Percentiles rank a stretch among this genome's conserved stretches.
Conservation (phyloP, 2,797 vertebrate species). For the Denticeps clupeoides region DNA sequence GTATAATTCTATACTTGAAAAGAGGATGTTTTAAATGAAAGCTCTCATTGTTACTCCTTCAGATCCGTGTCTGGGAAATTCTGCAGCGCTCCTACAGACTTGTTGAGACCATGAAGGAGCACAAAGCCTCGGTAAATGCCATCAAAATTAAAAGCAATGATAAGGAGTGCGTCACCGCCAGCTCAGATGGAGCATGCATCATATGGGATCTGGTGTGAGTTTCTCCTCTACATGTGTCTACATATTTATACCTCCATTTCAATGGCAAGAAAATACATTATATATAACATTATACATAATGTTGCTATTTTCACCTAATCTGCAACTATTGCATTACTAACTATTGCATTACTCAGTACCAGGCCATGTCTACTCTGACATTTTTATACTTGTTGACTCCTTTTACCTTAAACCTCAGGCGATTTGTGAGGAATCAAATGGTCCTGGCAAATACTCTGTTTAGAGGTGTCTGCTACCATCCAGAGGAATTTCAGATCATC, state of each 20-base stretch:
- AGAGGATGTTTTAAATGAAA: too few species aligned
- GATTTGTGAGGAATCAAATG: constrained; percentile 68
- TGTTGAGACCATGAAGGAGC: constrained; percentile 66
- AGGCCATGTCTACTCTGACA: too few species aligned
- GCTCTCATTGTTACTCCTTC: constrained; percentile 1
- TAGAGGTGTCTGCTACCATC: constrained; percentile 77
- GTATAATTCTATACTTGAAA: too few species aligned
- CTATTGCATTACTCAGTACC: too few species aligned
- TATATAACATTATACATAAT: too few species aligned
- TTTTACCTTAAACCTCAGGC: constrained; percentile 41
- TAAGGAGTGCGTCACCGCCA: constrained; percentile 71
- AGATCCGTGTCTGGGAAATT: constrained; percentile 78
- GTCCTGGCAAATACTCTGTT: constrained; percentile 71
- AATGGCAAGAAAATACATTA: too few species aligned
- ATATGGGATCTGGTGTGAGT: constrained; percentile 86
- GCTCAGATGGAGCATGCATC: constrained; percentile 76
- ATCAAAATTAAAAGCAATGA: constrained; percentile 71
- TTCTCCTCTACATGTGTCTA: too few species aligned
- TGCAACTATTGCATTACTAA: too few species aligned
- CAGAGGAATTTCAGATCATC: constrained; percentile 77
- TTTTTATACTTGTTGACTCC: not conserved
- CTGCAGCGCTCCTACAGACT: constrained; percentile 47
- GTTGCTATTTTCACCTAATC: too few species aligned
- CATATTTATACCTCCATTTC: too few species aligned
- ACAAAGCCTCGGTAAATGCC: constrained; percentile 64